Evolutionary conservation across 30 jellyfish, hydroid and myxozoan genomes (phyloP).

Genomic region (Aurelia coerulea): DNA sequence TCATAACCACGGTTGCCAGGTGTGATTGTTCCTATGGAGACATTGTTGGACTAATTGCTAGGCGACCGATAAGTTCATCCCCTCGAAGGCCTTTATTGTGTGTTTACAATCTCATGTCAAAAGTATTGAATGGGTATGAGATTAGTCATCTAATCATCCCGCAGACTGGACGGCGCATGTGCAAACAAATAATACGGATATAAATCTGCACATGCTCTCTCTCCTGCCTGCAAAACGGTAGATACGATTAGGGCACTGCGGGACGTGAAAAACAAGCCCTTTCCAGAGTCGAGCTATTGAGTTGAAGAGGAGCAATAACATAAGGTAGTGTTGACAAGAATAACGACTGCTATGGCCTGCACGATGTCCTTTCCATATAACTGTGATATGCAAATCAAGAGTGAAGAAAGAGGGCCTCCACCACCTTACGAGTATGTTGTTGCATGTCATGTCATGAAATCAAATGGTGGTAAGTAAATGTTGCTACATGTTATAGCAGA

Average conservation of each 20-base stretch:
- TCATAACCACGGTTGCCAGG: slow-evolving; percentile 64
- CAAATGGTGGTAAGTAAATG: slow-evolving; percentile 4
- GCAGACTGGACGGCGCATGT: slow-evolving; percentile 29
- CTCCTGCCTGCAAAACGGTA: neutral
- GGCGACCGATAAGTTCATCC: slow-evolving; percentile 49
- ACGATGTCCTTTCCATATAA: slow-evolving; percentile 24
- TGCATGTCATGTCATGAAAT: slow-evolving; percentile 20
- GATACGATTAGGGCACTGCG: no score
- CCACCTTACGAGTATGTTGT: slow-evolving; percentile 53
- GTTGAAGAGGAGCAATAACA: neutral
- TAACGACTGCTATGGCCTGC: slow-evolving; percentile 21
- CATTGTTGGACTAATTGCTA: slow-evolving; percentile 51
- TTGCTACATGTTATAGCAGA: no score
- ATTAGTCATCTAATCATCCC: slow-evolving; percentile 60
- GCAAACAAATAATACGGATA: slow-evolving; percentile 4
- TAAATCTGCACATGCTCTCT: neutral
- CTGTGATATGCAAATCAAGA: slow-evolving; percentile 32
- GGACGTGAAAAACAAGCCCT: no score
- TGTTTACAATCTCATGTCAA: slow-evolving; percentile 23
- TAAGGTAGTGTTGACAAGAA: neutral
- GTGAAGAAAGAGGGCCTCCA: slow-evolving; percentile 66
- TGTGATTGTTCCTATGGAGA: slow-evolving; percentile 60
- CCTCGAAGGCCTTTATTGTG: slow-evolving; percentile 44
- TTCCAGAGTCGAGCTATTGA: neutral
- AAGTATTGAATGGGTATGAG: slow-evolving; percentile 33